phyloP scores from a whole-genome alignment of 2,113 vertebrate species.

The Melanocharis versteri region DNA sequence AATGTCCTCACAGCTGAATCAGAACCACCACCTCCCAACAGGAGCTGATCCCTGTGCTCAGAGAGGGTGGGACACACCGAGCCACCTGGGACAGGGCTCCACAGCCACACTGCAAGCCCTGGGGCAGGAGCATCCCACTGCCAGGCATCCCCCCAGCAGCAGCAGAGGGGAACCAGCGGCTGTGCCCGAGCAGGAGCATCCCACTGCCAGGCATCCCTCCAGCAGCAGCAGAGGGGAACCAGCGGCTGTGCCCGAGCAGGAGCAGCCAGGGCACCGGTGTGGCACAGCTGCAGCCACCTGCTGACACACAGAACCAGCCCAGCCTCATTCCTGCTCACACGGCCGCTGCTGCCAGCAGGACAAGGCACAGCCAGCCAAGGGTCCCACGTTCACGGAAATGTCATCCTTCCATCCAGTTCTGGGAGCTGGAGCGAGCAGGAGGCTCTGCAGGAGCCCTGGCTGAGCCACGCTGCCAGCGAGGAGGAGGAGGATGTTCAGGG shows the following conservation, averaged over 20 bases:
- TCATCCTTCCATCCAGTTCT: accelerated
- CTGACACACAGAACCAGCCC: background rate
- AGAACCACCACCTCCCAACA: background rate
- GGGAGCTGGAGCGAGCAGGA: background rate
- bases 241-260: accelerated
- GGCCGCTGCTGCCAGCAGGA: background rate
- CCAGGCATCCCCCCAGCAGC: background rate
- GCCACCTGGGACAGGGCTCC: background rate
- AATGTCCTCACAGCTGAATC: background rate
- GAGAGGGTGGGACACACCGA: background rate
- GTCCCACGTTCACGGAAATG: accelerated
- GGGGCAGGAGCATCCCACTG: background rate
- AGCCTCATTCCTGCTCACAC: background rate
- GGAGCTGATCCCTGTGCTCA: accelerated
- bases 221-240: background rate
- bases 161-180: accelerated
- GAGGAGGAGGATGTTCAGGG: background rate
- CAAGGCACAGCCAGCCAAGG: background rate
- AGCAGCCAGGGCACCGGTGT: background rate
- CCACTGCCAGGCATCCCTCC: background rate
- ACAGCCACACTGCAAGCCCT: accelerated
- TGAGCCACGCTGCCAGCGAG: accelerated
- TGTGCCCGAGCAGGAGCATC: background rate
- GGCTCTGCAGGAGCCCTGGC: accelerated
- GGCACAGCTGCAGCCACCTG: background rate